A percentile compares a stretch with the other conserved stretches of the same genome.
phyloP scores from a whole-genome alignment of 2,888 invertebrate genomes.

The Himalopsyche japonica region DNA sequence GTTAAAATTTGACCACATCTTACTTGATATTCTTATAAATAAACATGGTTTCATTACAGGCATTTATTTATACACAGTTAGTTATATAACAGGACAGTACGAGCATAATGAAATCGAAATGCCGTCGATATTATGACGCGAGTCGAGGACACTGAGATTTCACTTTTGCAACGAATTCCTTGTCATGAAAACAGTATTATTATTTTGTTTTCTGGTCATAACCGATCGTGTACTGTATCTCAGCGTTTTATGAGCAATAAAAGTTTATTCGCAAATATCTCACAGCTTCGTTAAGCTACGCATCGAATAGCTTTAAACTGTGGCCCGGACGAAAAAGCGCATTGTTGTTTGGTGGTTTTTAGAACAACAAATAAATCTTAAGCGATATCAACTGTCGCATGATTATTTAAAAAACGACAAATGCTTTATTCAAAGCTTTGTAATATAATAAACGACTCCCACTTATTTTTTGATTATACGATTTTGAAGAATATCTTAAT shows the following conservation, averaged over 20 bases:
- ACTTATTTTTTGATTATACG: no score
- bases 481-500: no score
- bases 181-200: not conserved
- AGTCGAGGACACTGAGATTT: not conserved
- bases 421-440: no score
- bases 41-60: no score
- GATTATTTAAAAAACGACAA: no score
- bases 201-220: conserved; percentile 1
- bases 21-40: no score
- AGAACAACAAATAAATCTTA: no score
- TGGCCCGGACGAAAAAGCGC: not conserved
- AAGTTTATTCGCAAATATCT: not conserved
- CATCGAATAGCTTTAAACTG: not conserved
- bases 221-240: not conserved
- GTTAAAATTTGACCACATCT: no score
- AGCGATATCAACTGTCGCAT: no score
- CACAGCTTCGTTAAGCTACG: not conserved
- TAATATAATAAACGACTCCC: no score
- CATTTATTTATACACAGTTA: no score
- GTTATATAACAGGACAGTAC: not conserved
- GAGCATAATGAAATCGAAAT: not conserved
- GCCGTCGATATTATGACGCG: not conserved
- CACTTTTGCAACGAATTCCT: not conserved
- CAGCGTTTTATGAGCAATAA: not conserved
- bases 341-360: no score